A percentile compares a stretch with the other conserved stretches of the same genome.
Conservation (phyloP, 2,888 invertebrate species). For the Lepidocyrtinus sp. region DNA sequence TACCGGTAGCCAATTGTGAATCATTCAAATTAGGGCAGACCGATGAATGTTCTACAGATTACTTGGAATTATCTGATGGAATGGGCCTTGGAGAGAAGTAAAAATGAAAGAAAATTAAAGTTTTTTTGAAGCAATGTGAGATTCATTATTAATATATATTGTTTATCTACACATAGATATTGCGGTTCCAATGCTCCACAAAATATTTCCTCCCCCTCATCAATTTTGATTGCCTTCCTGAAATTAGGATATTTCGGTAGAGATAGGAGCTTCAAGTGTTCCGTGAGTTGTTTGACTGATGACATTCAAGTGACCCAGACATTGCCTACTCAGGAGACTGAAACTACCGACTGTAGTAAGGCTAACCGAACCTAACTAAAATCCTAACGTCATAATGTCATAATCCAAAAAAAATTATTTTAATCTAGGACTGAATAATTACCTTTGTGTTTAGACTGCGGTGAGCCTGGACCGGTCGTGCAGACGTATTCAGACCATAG, state of each 20-base stretch:
- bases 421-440: background rate
- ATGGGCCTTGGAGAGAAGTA: conserved; percentile 56
- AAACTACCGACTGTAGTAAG: conserved; percentile 49
- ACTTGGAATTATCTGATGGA: conserved; percentile 64
- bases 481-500: conserved; percentile 23
- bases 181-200: conserved; percentile 60
- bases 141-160: conserved; percentile 15
- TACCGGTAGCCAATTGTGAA: conserved; percentile 57
- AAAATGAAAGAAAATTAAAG: background rate
- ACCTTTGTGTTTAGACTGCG: conserved; percentile 58
- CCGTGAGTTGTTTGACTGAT: conserved; percentile 49
- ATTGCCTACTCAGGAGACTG: conserved; percentile 31
- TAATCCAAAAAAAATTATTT: background rate
- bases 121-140: background rate
- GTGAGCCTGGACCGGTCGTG: conserved; percentile 57
- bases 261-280: conserved; percentile 53
- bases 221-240: conserved; percentile 49
- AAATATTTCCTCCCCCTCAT: conserved; percentile 55
- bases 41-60: conserved; percentile 51
- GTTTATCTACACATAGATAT: conserved; percentile 56
- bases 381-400: background rate
- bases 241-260: conserved; percentile 35
- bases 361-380: background rate
- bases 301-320: conserved; percentile 23
- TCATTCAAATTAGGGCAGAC: conserved; percentile 56